phyloP scores from a whole-genome alignment of 2,888 invertebrate species.

The Gnatocerus cornutus region DNA sequence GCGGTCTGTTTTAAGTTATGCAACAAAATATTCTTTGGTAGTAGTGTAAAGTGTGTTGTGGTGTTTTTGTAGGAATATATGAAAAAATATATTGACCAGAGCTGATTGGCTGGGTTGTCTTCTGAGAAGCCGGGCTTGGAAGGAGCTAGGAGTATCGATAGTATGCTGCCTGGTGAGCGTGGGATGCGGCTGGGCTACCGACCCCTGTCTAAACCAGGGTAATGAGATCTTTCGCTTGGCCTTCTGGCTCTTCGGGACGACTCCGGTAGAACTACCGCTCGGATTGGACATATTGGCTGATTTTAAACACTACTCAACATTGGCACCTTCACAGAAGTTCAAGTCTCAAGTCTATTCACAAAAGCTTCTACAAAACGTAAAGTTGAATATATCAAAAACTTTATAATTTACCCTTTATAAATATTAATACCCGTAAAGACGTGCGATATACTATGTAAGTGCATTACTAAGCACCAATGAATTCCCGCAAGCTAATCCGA shows the following conservation, averaged over 20 bases:
- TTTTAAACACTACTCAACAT: slow-evolving; percentile 38
- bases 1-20: too few relatives aligned
- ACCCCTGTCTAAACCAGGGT: slow-evolving; percentile 92
- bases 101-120: slow-evolving; percentile 77
- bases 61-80: slow-evolving; percentile 1
- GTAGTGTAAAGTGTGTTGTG: too few relatives aligned
- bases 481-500: slow-evolving; percentile 49
- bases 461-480: slow-evolving; percentile 54
- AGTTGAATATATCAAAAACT: slow-evolving; percentile 51
- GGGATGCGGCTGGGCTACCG: slow-evolving; percentile 82
- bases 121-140: slow-evolving; percentile 83
- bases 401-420: slow-evolving; percentile 44
- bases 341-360: slow-evolving; percentile 27
- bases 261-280: slow-evolving; percentile 60
- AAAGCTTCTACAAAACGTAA: slow-evolving; percentile 45
- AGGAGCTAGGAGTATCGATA: slow-evolving; percentile 91
- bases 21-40: too few relatives aligned
- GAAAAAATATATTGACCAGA: slow-evolving; percentile 66
- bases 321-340: slow-evolving; percentile 28
- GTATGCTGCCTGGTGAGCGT: slow-evolving; percentile 89
- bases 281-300: slow-evolving; percentile 51
- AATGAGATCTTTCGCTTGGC: slow-evolving; percentile 89
- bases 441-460: slow-evolving; percentile 53
- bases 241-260: slow-evolving; percentile 75
- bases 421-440: slow-evolving; percentile 54